Evolutionary conservation across 2,797 vertebrate species (phyloP).

Genomic region (Hozukius guyotensis): DNA sequence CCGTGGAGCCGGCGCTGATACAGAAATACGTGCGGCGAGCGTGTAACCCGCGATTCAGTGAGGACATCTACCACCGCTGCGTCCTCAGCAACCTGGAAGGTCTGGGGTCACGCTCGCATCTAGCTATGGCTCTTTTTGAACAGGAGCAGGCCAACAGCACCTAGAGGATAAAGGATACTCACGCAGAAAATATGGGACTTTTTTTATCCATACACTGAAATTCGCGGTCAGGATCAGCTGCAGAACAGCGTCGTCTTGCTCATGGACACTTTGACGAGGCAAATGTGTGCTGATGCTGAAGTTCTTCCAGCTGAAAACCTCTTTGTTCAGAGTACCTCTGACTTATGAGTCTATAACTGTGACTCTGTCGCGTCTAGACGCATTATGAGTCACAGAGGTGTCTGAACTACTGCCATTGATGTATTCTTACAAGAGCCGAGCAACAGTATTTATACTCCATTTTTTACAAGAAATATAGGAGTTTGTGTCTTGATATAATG

Average conservation of each 20-base stretch:
- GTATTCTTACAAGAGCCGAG: constrained; percentile 5
- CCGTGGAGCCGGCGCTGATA: constrained; percentile 93
- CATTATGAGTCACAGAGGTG: constrained; percentile 35
- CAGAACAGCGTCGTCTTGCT: background rate
- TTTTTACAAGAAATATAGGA: background rate
- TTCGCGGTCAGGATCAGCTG: background rate
- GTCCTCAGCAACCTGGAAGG: constrained; percentile 95
- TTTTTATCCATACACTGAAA: constrained; percentile 10
- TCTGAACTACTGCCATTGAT: constrained; percentile 3
- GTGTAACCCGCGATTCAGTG: constrained; percentile 93
- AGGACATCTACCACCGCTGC: constrained; percentile 96
- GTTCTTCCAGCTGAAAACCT: background rate
- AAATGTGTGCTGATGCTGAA: background rate
- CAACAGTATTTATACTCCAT: constrained; percentile 42
- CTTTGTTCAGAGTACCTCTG: background rate
- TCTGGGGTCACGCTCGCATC: constrained; percentile 91
- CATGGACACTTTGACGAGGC: background rate
- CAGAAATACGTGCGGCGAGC: constrained; percentile 90
- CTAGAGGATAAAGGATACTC: constrained; percentile 58
- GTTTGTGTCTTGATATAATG: background rate
- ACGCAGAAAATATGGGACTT: background rate
- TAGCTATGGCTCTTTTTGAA: constrained; percentile 94
- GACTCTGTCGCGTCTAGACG: constrained; percentile 32
- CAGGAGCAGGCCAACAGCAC: constrained; percentile 98
- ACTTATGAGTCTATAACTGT: constrained; percentile 16